A percentile compares a stretch with the other conserved stretches of the same genome.
These are phyloP conservation scores for Watsonalla binaria DNA, from an alignment of 2,888 invertebrate species.

Conservation along the genomic window DNA sequence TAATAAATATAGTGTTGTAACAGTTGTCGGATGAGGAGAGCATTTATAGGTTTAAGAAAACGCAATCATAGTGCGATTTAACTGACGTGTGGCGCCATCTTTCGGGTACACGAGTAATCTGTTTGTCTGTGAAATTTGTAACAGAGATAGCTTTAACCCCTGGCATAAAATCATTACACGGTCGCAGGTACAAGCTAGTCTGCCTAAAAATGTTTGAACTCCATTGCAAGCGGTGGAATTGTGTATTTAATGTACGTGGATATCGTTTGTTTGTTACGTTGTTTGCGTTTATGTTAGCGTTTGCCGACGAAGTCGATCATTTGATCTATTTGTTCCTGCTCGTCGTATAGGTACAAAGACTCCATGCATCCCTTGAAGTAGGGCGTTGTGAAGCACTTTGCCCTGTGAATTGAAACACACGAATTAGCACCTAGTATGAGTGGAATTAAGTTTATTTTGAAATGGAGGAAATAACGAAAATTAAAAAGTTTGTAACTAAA, in stretches of 20 bases:
- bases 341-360: constrained; percentile 86
- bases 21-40: no score
- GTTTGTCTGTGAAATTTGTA: no score
- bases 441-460: not conserved
- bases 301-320: constrained; percentile 89
- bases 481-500: constrained; percentile 2
- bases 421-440: constrained; percentile 4
- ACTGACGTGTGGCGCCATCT: no score
- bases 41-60: no score
- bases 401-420: constrained; percentile 74
- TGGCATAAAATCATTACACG: no score
- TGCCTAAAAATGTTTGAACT: no score
- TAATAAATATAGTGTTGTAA: no score
- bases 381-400: constrained; percentile 87
- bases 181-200: no score
- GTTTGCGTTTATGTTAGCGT: constrained; percentile 58
- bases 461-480: not conserved
- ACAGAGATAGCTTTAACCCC: no score
- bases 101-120: no score
- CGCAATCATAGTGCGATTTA: no score
- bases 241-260: constrained; percentile 36
- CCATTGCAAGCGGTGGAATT: constrained; percentile 41
- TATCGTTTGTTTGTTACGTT: constrained; percentile 34
- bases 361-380: constrained; percentile 90
- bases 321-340: constrained; percentile 86